Evolutionary conservation across 1,140 invertebrate genomes (phyloP), one percentile per base, ranked within the genome.

Genomic region (Drosophila repleta): DNA sequence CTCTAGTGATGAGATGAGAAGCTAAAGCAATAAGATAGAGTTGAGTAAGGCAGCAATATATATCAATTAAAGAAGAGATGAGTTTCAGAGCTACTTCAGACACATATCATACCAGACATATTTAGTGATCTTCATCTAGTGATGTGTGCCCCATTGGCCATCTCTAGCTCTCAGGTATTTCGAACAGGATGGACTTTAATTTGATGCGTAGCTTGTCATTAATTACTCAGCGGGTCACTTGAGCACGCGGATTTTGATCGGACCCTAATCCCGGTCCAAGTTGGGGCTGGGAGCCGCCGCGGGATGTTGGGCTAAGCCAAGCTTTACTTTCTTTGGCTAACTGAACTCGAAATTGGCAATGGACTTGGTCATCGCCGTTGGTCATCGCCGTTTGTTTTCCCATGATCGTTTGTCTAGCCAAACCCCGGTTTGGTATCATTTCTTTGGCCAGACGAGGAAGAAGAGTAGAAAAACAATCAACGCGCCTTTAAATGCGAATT

Each of bases 191-290:
- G 48, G 64, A 48, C 48, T 68, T 60, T 21, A 67, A 61, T 73
- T 55, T 53, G 48, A 53, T 24, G 65, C 56, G 32, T 48, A 41
- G 55, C 39, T 45, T 69, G 52, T 51, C 71, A 70, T 77, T 74
- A 77, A 77, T 74, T 77, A 77, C 74, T 61, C 70, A 63, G 74
- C 74, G 26, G 65, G 70, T 48, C 71, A 74, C 71, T 77, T 77
- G 65, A 69, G 45, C 71, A 77, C 71, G 71, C 39, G 5, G 57
- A 46, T 60, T 56, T 4, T 13, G 6, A n/a, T 13, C 15, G 21
- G 57, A 48, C 57, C 43, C 39, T 29, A 64, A 55, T 26, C 37
- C 11, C 29, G 29, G 39, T 39, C 11, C 17, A 15, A 56, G 7
- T 18, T 32, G 20, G 7, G n/a, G 51, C 39, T 51, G 18, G 8